A percentile compares a stretch with the other conserved stretches of the same genome.
Evolutionary conservation across 2,113 vertebrate species (phyloP).

Genomic region (Rhineura floridana): DNA sequence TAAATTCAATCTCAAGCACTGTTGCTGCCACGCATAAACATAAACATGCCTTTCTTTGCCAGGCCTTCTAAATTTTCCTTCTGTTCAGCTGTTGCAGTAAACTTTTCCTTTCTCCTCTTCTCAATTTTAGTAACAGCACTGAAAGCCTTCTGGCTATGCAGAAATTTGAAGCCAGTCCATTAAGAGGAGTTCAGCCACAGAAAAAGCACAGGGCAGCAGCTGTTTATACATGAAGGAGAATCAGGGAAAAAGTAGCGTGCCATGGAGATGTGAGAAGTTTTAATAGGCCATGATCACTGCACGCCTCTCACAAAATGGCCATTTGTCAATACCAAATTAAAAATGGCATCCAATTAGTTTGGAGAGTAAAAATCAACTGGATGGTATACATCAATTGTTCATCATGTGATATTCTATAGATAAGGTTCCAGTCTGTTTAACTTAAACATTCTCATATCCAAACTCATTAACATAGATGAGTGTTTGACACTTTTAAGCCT

Average conservation of each 20-base stretch:
- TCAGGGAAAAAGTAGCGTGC: background rate
- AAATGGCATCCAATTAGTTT: constrained; percentile 60
- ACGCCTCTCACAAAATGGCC: constrained; percentile 54
- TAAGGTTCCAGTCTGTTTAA: background rate
- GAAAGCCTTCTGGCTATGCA: constrained; percentile 39
- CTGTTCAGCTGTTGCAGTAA: constrained; percentile 23
- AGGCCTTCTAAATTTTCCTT: background rate
- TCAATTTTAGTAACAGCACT: constrained; percentile 44
- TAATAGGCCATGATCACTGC: constrained; percentile 60
- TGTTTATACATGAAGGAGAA: constrained; percentile 47
- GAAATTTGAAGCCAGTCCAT: constrained; percentile 57
- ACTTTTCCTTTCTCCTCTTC: constrained; percentile 5
- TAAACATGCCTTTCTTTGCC: accelerated
- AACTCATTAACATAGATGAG: background rate
- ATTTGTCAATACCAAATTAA: constrained; percentile 57
- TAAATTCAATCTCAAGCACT: constrained; percentile 21
- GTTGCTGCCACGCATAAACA: background rate
- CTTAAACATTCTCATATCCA: background rate
- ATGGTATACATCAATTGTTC: constrained; percentile 9
- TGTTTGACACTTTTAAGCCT: background rate
- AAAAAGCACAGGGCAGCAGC: constrained; percentile 53
- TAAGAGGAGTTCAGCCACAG: constrained; percentile 47
- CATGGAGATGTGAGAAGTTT: constrained; percentile 54
- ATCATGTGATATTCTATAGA: background rate
- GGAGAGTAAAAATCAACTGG: constrained; percentile 57